Conservation (phyloP, 2,888 invertebrate genomes). For the Pheosia tremula region DNA sequence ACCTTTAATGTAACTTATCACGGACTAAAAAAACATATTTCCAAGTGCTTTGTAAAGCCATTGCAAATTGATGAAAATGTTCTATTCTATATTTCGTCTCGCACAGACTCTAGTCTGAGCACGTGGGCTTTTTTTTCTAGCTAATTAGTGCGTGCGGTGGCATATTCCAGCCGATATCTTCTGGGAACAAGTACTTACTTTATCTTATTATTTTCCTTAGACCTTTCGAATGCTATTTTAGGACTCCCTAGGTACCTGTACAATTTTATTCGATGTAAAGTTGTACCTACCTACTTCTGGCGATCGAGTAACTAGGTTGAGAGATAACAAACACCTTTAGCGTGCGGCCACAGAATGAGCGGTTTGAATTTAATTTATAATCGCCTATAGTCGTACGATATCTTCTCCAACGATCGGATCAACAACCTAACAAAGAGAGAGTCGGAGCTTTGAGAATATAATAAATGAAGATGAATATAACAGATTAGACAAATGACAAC, state of each 20-base stretch:
- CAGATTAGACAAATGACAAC: too few species aligned
- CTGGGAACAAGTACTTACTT: constrained; percentile 21
- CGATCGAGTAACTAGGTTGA: constrained; percentile 10
- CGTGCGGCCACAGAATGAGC: constrained; percentile 12
- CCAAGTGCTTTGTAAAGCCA: too few species aligned
- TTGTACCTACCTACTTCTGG: background rate
- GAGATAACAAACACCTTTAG: constrained; percentile 7
- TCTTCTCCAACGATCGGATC: too few species aligned
- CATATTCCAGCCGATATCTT: constrained; percentile 28
- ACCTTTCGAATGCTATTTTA: constrained; percentile 28
- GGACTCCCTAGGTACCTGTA: constrained; percentile 16
- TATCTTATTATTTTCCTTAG: constrained; percentile 24
- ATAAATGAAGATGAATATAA: too few species aligned
- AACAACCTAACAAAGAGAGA: too few species aligned
- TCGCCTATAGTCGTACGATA: too few species aligned
- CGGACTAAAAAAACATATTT: too few species aligned
- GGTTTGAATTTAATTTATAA: constrained; percentile 7
- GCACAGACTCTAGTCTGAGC: background rate
- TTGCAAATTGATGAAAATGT: too few species aligned
- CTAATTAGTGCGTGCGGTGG: constrained; percentile 25
- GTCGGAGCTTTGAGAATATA: too few species aligned
- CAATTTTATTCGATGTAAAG: constrained; percentile 21
- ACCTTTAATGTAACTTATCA: too few species aligned
- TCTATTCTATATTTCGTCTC: too few species aligned
- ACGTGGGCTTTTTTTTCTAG: constrained; percentile 37